Percentiles rank a stretch among this genome's conserved stretches.
Conservation (phyloP, 2,797 vertebrate genomes). For the Carcharodon carcharias region DNA sequence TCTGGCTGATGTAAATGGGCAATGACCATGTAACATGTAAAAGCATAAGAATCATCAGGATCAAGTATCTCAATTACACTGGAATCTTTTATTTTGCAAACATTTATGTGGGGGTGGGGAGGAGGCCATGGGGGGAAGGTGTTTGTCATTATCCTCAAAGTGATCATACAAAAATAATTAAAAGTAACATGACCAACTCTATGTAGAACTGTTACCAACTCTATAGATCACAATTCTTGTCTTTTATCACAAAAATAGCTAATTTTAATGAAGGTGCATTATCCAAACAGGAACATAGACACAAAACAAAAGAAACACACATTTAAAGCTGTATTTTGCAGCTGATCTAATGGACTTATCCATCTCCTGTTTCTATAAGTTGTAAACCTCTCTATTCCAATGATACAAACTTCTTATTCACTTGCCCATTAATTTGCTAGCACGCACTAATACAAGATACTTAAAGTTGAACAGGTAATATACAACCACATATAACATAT, state of each 20-base stretch:
- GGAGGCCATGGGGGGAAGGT: no score
- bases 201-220: background rate
- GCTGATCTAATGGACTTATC: background rate
- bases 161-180: background rate
- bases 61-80: background rate
- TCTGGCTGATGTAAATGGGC: background rate
- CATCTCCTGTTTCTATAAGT: background rate
- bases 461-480: background rate
- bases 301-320: background rate
- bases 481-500: background rate
- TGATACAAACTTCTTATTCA: background rate
- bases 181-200: background rate
- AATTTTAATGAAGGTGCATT: constrained; percentile 23
- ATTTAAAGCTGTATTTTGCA: background rate
- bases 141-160: background rate
- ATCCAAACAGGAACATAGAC: constrained; percentile 12
- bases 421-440: background rate
- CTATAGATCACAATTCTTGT: background rate
- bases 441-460: background rate
- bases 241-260: constrained; percentile 26
- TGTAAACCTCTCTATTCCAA: background rate
- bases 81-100: background rate
- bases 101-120: no score
- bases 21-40: background rate
- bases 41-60: background rate